Evolutionary conservation across 2,113 vertebrate genomes (phyloP).

Genomic region (Clarias macrocephalus): DNA sequence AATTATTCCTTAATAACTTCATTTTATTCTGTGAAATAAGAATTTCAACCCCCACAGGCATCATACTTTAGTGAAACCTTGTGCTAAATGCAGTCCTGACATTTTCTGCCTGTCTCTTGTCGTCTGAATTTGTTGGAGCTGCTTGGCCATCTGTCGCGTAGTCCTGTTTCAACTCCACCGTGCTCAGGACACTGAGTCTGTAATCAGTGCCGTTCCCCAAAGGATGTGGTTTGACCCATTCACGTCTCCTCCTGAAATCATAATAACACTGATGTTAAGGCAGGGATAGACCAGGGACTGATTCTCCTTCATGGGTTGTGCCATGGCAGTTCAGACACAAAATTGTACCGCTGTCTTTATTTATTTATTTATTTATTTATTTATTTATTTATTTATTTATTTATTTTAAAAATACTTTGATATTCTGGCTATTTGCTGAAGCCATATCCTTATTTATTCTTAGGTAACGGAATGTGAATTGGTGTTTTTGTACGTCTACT

Average conservation of each 20-base stretch:
- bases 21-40: background rate
- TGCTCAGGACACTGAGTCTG: background rate
- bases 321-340: background rate
- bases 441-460: background rate
- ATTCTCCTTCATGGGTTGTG: background rate
- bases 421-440: background rate
- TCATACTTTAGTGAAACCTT: background rate
- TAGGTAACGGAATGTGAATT: background rate
- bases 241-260: background rate
- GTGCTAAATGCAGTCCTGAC: slow-evolving; percentile 3
- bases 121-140: slow-evolving; percentile 9
- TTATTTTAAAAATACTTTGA: background rate
- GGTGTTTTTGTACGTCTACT: background rate
- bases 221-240: slow-evolving; percentile 3
- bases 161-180: slow-evolving; percentile 19
- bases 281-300: background rate
- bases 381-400: background rate
- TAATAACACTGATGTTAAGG: slow-evolving; percentile 18
- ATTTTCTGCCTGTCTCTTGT: slow-evolving; percentile 4
- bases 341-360: background rate
- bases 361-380: background rate
- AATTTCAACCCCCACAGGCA: background rate
- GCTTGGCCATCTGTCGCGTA: slow-evolving; percentile 13
- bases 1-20: background rate
- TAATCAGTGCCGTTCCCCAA: slow-evolving; percentile 5